Evolutionary conservation across 2,113 vertebrate species (phyloP).

Genomic region (Misgurnus anguillicaudatus): DNA sequence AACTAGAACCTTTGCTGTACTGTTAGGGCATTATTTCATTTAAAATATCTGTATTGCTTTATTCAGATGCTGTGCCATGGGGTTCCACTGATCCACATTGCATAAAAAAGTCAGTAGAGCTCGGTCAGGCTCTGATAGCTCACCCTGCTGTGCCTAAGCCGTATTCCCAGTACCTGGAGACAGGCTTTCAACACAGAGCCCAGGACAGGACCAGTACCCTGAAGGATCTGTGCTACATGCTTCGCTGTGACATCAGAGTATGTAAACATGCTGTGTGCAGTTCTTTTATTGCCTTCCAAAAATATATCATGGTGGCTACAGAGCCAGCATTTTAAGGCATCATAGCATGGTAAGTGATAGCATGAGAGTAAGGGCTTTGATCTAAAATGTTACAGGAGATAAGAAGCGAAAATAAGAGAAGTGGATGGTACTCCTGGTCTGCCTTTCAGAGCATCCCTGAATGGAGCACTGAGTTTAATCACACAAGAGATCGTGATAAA

Average conservation of each 20-base stretch:
- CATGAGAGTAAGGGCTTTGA: background rate
- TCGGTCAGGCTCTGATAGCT: conserved; percentile 59
- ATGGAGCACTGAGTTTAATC: conserved; percentile 3
- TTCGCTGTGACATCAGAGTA: conserved; percentile 66
- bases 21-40: background rate
- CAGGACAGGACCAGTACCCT: conserved; percentile 64
- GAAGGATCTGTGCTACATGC: conserved; percentile 61
- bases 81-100: conserved; percentile 54
- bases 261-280: background rate
- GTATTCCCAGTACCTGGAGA: conserved; percentile 65
- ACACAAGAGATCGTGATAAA: background rate
- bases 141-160: conserved; percentile 64
- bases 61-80: conserved; percentile 72
- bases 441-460: background rate
- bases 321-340: too few relatives aligned
- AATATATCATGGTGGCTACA: too few relatives aligned
- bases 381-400: conserved; percentile 36
- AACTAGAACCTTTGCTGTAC: too few relatives aligned
- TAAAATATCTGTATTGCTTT: background rate
- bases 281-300: background rate
- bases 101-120: conserved; percentile 65
- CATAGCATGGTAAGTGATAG: background rate
- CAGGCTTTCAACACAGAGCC: conserved; percentile 60
- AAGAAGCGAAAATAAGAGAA: background rate
- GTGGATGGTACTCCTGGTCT: conserved; percentile 1